Base-by-base conservation (phyloP, 2,888 invertebrate genomes). In the Agrenia bidenticulata region DNA sequence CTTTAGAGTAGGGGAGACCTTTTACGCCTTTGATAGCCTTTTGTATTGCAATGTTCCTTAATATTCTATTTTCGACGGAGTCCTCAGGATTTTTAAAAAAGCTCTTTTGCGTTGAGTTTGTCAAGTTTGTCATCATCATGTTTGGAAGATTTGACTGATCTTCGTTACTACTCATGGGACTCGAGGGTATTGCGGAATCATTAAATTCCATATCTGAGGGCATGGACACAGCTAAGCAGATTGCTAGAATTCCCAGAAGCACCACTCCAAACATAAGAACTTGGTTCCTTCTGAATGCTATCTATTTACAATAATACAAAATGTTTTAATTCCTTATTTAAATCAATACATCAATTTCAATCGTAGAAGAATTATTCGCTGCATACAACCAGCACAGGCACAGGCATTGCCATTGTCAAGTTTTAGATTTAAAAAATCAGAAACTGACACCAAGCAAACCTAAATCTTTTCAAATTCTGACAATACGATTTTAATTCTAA, bases 181-280 rank as follows among this genome's bases (percentile, higher is more conserved):
- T 51, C 23, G 51, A 51, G 7, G 51, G 51, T 21, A 51, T 51
- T 4, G 51, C 24, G 1, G 66, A n/a, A 17, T 67, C 67, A 19
- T 57, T 63, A 39, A 70, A 67, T 23, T 70, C 70, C 17, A 70
- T 62, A 45, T 70, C 70, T 32, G 60, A 60, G 0, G 70, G 70
- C 65, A 70, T 67, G 2, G 70, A 57, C 23, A 70, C 70, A 21
- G 70, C 70, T 32, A 70, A 59, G 23, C 67, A 67, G 17, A 70
- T 67, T 49, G 70, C 67, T 11, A 70, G 63, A 39, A 70, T 65
- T 57, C 67, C 70, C 0, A 70, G 37, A 9, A 70, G 54, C 2
- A 70, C 49, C 15, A 70, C 70, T 0, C 70, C 70, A 41, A 70
- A 70, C 37, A 70, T 65, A 23, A 70, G 61, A 41, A 70, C 64